Base-by-base conservation (phyloP, 1,140 invertebrate genomes). In the Anastatus disparis region DNA sequence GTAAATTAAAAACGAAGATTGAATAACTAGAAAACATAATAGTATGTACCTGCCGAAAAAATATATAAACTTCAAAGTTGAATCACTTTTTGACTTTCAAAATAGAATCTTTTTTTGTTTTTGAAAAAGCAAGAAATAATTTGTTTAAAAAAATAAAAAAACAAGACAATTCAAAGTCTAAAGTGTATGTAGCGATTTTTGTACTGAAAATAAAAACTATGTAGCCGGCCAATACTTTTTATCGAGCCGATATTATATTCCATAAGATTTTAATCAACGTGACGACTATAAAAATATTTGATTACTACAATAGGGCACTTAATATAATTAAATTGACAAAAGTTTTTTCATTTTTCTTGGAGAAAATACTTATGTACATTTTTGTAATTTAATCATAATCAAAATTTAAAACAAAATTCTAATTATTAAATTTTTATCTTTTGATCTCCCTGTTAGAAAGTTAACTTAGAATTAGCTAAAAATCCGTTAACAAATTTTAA, bases 1-100 rank as follows among this genome's bases (percentile, higher is more conserved):
- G 9, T 17, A 46, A 46, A 50, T 3, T 4, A 24, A 24, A 26
- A 52, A 27, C 13, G 2, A 24, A 24, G 12, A 24, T 10, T 24
- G 22, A 52, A 26, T 52, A 26, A 10, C n/a, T 55, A 40, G 12
- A 40, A 22, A 58, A 58, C 31, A 58, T 58, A 58, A 58, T 58
- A 58, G 29, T 40, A 13, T 10, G 22, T 58, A 58, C 55, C 31
- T 58, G 55, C 20, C 55, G 55, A 58, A 24, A 40, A 15, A n/a
- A 24, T 35, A 20, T 40, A 42, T 58, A 24, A 58, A 20, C 17
- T 40, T 22, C 31, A 35, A n/a, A n/a, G n/a, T n/a, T n/a, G n/a
- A n/a, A n/a, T n/a, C n/a, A n/a, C n/a, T n/a, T n/a, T n/a, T n/a
- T n/a, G n/a, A n/a, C n/a, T n/a, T n/a, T n/a, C n/a, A n/a, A n/a